phyloP scores from a whole-genome alignment of 92 coral and sea anemone genomes.

The Siderastrea siderea region DNA sequence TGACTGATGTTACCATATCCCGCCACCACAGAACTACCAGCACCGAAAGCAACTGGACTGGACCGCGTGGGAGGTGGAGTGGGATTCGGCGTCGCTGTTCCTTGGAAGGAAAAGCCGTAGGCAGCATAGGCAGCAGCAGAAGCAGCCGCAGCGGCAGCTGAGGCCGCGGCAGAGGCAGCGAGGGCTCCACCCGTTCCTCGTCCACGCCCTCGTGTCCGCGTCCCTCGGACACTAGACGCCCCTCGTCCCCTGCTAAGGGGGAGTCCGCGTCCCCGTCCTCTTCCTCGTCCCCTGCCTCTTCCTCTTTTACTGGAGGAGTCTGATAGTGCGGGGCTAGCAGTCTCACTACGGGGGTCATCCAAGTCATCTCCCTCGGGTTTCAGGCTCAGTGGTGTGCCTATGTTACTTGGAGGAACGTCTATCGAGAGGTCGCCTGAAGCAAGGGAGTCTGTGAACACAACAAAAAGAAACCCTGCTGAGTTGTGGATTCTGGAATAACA shows the following conservation, averaged over 20 bases:
- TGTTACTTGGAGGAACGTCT: conserved; percentile 69
- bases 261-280: conserved; percentile 86
- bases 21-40: conserved; percentile 75
- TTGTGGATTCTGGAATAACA: neutral
- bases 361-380: conserved; percentile 84
- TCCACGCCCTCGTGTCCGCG: conserved; percentile 95
- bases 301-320: conserved; percentile 81
- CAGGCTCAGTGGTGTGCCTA: conserved; percentile 78
- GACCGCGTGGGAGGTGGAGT: conserved; percentile 95
- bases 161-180: conserved; percentile 99
- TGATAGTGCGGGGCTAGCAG: conserved; percentile 77
- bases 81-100: conserved; percentile 79
- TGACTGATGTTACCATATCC: conserved; percentile 76
- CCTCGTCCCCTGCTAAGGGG: conserved; percentile 84
- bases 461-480: neutral
- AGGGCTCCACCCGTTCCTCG: conserved; percentile 96
- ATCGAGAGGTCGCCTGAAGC: conserved; percentile 89
- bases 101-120: conserved; percentile 98
- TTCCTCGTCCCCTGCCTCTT: conserved; percentile 91
- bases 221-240: conserved; percentile 80
- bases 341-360: conserved; percentile 79
- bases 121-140: conserved; percentile 99
- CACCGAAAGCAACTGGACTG: conserved; percentile 97
- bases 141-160: conserved; percentile 99
- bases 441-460: conserved; percentile 77